Percentiles rank a stretch among this genome's conserved stretches.
These are phyloP conservation scores for Meleagris gallopavo DNA, from an alignment of 2,113 vertebrate species.

Conservation along the genomic window DNA sequence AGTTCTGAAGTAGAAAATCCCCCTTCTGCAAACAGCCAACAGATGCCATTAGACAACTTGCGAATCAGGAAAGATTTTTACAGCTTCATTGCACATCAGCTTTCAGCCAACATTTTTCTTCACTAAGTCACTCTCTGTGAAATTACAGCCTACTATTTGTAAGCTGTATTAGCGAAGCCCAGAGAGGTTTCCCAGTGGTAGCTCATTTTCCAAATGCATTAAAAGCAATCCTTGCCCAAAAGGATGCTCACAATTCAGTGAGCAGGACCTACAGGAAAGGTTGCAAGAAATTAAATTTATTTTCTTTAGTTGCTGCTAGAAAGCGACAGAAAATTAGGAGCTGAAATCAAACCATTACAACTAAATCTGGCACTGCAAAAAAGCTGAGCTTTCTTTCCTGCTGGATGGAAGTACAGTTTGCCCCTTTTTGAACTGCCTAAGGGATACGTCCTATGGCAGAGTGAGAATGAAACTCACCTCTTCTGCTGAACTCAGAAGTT, in stretches of 20 bases:
- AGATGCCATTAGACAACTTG: constrained; percentile 23
- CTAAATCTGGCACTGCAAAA: neutral
- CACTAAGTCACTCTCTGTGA: neutral
- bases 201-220: neutral
- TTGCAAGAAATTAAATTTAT: neutral
- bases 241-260: neutral
- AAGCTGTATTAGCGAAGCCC: neutral
- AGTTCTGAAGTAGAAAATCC: neutral
- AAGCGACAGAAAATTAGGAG: neutral
- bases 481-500: neutral
- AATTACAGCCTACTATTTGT: neutral
- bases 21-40: neutral
- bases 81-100: neutral
- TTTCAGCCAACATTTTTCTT: constrained; percentile 12
- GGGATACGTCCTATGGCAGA: neutral
- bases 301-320: neutral
- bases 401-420: neutral
- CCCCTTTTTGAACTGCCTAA: neutral
- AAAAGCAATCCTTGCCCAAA: neutral
- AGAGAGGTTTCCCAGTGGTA: neutral
- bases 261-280: neutral
- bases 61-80: neutral
- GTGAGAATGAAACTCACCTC: neutral
- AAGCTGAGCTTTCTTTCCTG: neutral
- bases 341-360: neutral